Base-by-base conservation (phyloP, 2,797 vertebrate species). In the Cirrhinus molitorella region DNA sequence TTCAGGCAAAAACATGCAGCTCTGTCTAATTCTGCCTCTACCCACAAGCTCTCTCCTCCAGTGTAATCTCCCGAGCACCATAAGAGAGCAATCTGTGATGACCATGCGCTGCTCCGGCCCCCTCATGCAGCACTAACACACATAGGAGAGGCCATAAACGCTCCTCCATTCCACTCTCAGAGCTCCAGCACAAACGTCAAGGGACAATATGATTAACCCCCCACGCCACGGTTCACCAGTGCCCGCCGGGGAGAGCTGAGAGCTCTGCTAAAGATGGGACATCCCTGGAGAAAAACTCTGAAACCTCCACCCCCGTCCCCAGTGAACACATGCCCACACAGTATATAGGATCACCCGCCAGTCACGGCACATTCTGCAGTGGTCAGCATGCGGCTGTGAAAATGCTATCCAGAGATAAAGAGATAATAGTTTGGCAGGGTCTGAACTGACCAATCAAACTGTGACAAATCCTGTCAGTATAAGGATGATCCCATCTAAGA, bases 191-290 rank as follows among this genome's bases (percentile, higher is more conserved):
- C 25, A 82, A 61, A 49, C 78, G 40, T 78, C 89, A 89, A 88
- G 83, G 89, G 86, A 91, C 91, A 93, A 92, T 85, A 91, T 81
- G 84, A 92, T 94, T 92, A 93, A 92, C 91, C 91, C 87, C 79
- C 79, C 78, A 34, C 81, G 87, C 84, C 80, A 65, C 59, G 89
- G 88, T 90, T 91, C 87, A 89, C 65, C 85, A 86, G 70, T 61
- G 75, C 67, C 72, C 28, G 51, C 65, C 2, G 67, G 75, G 71
- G 28, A 86, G 63, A 47, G 75, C 31, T 61, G 66, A 67, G 57
- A 45, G 75, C n/a, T 70, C 63, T 66, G 74, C 53, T 75, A 68
- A 84, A 66, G 49, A 75, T 65, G 25, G 59, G 45, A 65, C 45
- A 17, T 82, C 70, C 45, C 71, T 75, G 45, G 80, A 82, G 71